Conservation (phyloP, 2,113 vertebrate genomes). For the Physeter macrocephalus region DNA sequence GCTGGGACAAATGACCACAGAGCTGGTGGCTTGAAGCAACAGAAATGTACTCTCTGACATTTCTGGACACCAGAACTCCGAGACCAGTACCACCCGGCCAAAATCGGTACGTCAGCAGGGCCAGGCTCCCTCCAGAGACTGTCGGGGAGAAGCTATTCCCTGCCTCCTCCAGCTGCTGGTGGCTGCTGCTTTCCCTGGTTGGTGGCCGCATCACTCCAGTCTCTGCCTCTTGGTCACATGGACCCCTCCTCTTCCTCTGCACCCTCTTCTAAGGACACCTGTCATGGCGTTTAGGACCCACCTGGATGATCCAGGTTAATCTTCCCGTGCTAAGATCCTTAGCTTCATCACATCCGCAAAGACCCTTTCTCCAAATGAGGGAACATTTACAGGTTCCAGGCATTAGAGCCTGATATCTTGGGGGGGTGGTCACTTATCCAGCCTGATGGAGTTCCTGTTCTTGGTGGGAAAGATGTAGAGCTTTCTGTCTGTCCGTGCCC, state of each 20-base stretch:
- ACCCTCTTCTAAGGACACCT: accelerated
- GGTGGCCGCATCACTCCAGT: accelerated
- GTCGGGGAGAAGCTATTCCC: accelerated
- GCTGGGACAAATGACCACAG: too few relatives aligned
- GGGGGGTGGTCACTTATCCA: neutral
- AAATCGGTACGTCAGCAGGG: neutral
- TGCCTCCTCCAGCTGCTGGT: accelerated
- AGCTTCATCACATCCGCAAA: too few relatives aligned
- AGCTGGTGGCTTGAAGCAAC: neutral
- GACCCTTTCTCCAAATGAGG: neutral
- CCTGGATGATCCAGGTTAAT: accelerated
- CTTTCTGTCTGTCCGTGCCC: accelerated
- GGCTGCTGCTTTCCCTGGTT: neutral
- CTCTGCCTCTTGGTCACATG: accelerated
- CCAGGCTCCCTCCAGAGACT: neutral
- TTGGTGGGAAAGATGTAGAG: accelerated
- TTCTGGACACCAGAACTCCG: neutral
- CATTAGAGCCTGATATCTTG: neutral
- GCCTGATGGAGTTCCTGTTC: neutral
- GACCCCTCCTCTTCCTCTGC: neutral
- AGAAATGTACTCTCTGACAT: accelerated
- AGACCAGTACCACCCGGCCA: neutral
- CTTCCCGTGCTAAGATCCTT: neutral
- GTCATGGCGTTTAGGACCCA: accelerated
- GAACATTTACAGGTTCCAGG: accelerated